Conservation (phyloP, 1,140 invertebrate genomes). For the Pinna nobilis region DNA sequence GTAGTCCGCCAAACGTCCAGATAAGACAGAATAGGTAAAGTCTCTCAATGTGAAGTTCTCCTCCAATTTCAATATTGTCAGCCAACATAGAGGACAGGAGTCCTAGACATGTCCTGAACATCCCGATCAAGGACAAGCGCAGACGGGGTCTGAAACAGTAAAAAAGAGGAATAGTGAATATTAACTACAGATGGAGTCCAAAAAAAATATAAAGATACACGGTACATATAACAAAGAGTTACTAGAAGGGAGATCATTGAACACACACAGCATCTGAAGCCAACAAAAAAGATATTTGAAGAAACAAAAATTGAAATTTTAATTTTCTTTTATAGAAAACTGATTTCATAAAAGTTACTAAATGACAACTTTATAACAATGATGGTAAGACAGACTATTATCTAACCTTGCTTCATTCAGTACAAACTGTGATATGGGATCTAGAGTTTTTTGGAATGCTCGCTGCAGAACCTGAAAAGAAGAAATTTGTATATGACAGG, state of each 20-base stretch:
- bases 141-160: slow-evolving; percentile 62
- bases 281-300: no score
- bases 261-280: no score
- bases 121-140: slow-evolving; percentile 67
- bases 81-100: slow-evolving; percentile 73
- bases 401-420: slow-evolving; percentile 71
- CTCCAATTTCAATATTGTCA: slow-evolving; percentile 73
- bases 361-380: not conserved
- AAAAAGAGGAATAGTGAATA: not conserved
- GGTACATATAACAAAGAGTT: no score
- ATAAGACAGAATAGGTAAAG: slow-evolving; percentile 74
- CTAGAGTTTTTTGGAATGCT: slow-evolving; percentile 73
- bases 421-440: slow-evolving; percentile 72
- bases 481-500: not conserved
- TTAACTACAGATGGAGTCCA: no score
- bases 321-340: not conserved
- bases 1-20: slow-evolving; percentile 74
- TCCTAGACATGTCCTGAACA: slow-evolving; percentile 71
- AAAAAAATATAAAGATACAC: no score
- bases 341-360: not conserved
- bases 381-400: no score
- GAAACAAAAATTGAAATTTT: not conserved
- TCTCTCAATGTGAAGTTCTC: slow-evolving; percentile 73
- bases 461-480: slow-evolving; percentile 69
- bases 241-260: no score